These are phyloP conservation scores for Balanococcus diminutus DNA, from an alignment of 2,888 invertebrate species.

Conservation along the genomic window DNA sequence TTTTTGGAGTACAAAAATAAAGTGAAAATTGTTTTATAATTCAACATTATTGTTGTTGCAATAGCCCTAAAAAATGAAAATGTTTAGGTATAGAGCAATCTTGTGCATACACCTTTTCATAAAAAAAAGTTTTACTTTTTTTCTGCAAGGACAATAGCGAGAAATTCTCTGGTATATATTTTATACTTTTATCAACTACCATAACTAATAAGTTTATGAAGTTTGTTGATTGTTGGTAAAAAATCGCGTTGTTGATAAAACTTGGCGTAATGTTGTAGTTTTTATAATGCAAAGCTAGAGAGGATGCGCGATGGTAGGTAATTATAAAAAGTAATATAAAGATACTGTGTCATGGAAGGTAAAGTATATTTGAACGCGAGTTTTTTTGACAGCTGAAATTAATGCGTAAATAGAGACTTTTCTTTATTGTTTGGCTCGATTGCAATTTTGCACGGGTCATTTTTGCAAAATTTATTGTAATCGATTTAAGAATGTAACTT, in stretches of 20 bases:
- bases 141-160: neutral
- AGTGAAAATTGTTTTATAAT: neutral
- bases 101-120: neutral
- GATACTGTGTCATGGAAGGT: conserved; percentile 15
- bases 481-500: neutral
- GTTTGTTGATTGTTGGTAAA: conserved; percentile 15
- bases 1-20: neutral
- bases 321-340: conserved; percentile 30
- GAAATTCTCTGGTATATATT: neutral
- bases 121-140: neutral
- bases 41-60: neutral
- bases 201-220: conserved; percentile 29
- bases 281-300: neutral
- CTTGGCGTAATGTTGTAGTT: conserved; percentile 10
- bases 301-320: conserved; percentile 2
- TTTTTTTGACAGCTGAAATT: conserved; percentile 21
- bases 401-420: neutral
- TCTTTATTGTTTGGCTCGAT: conserved; percentile 27
- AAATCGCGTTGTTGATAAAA: conserved; percentile 12
- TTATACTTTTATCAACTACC: conserved; percentile 22
- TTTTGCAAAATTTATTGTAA: conserved; percentile 20
- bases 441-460: conserved; percentile 23
- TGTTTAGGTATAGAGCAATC: neutral
- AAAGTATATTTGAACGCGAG: neutral
- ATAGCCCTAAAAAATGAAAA: neutral